Percentiles rank a stretch among this genome's conserved stretches.
Evolutionary conservation across 2,113 vertebrate species (phyloP).

Genomic region (Rhegmatorhina hoffmannsi): DNA sequence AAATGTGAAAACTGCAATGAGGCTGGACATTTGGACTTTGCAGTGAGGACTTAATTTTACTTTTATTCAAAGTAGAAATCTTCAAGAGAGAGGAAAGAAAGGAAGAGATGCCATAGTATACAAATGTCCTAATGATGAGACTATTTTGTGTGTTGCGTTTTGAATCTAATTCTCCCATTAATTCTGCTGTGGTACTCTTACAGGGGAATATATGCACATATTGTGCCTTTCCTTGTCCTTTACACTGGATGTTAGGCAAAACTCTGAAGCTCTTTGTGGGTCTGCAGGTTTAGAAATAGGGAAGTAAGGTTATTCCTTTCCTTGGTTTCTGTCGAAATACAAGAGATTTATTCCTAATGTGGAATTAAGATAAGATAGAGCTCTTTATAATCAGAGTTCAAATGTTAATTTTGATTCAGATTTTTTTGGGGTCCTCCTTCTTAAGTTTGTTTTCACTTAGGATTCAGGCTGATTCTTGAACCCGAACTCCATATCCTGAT

Average conservation of each 20-base stretch:
- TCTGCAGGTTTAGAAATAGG: neutral
- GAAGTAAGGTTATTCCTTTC: neutral
- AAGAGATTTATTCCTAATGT: neutral
- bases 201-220: neutral
- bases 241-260: neutral
- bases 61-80: neutral
- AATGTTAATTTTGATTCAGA: neutral
- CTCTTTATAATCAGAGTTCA: neutral
- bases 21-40: neutral
- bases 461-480: neutral
- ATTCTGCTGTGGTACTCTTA: neutral
- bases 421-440: neutral
- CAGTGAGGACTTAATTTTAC: neutral
- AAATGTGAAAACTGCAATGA: neutral
- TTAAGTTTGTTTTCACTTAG: neutral
- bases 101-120: neutral
- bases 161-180: neutral
- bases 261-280: neutral
- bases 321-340: neutral
- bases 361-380: neutral
- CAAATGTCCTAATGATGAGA: neutral
- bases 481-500: neutral
- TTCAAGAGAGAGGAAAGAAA: neutral
- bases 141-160: neutral
- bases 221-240: neutral